Base-by-base conservation (phyloP, 2,888 invertebrate genomes). In the Siphlonurus alternatus region DNA sequence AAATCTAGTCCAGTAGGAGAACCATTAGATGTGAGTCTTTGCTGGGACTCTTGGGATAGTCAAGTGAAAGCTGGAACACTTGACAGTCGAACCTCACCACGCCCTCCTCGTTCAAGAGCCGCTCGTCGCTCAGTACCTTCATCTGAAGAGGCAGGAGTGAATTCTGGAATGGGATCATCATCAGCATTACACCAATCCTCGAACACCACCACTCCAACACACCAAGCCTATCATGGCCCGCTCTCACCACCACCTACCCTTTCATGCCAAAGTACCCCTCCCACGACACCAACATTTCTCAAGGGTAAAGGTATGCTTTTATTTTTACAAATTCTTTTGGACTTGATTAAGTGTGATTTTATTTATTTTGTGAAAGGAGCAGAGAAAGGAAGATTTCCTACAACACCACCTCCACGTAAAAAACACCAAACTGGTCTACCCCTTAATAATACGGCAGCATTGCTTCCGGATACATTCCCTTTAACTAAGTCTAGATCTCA, bases 1-100 rank as follows among this genome's bases (percentile, higher is more conserved):
- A 38, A 38, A 38, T 38, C 38, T 38, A 38, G 38, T 38, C 38
- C 38, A 38, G 20, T 56, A 59, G 80, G 80, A 67, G 79, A 81
- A 68, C 74, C 70, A 68, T 74, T 64, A 73, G 85, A 79, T 71
- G 78, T 86, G 72, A 84, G 86, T 68, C 79, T 96, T 70, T 93
- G 90, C 77, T 96, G 95, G 94, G 94, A 95, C 76, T 93, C 93
- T 5, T 95, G 93, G 93, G 93, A 93, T 76, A 79, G 87, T 62
- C 85, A 83, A 72, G 72, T 71, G 19, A 72, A 71, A 7, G 72
- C 70, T 59, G 71, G 71, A 65, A 70, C 71, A n/a, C 74, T 67
- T 76, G 75, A 69, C 76, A 77, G 68, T 3, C 71, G 67, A 67
- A 74, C 80, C 70, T 79, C 80, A 68, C 81, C 80, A 24, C 76